Percentiles rank a stretch among this genome's conserved stretches.
phyloP scores from a whole-genome alignment of 2,797 vertebrate genomes.

The Lerista edwardsae region DNA sequence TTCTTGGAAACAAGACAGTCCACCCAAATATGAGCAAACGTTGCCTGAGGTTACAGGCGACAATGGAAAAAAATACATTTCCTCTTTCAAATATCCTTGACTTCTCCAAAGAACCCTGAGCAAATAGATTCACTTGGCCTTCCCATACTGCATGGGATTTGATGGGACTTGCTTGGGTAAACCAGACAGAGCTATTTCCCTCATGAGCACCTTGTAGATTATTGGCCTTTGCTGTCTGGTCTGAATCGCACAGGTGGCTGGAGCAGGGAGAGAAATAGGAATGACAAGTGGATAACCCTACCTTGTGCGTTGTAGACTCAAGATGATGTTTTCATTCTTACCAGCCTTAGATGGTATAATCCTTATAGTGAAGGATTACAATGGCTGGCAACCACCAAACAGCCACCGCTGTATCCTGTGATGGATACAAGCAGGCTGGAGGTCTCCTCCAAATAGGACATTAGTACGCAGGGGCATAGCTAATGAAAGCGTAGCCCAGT shows the following conservation, averaged over 20 bases:
- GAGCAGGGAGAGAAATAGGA: background rate
- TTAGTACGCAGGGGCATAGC: too few relatives aligned
- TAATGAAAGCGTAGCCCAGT: too few relatives aligned
- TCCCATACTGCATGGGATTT: background rate
- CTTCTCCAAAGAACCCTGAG: background rate
- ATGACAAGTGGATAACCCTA: background rate
- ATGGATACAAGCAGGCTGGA: too few relatives aligned
- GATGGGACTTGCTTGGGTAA: background rate
- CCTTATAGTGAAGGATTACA: background rate
- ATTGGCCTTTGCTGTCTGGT: background rate
- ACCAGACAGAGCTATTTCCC: background rate
- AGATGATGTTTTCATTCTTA: background rate
- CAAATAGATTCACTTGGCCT: background rate
- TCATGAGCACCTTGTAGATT: background rate
- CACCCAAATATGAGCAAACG: constrained; percentile 11
- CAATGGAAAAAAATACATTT: background rate
- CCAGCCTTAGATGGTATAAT: background rate
- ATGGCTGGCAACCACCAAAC: too few relatives aligned
- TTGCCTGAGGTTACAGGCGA: background rate
- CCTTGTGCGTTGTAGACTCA: background rate
- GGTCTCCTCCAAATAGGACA: too few relatives aligned
- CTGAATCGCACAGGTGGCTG: background rate
- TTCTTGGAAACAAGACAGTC: background rate
- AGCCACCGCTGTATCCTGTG: too few relatives aligned
- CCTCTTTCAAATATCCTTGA: background rate